Evolutionary conservation across 2,797 vertebrate species (phyloP), one percentile per base, ranked within the genome.

Genomic region (Psittacula derbiana): DNA sequence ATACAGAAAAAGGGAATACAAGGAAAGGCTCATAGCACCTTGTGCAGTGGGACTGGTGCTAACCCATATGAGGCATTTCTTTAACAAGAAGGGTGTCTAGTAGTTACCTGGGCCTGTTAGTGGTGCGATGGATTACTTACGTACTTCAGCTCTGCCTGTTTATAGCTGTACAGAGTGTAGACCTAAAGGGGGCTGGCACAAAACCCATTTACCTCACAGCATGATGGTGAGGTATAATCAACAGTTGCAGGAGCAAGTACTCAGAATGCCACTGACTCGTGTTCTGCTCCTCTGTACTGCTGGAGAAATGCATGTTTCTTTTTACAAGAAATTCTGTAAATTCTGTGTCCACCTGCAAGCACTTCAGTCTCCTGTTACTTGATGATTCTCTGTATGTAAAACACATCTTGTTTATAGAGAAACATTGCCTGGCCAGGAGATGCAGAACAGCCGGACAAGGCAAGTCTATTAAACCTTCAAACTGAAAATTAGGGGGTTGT

Each of bases 81-180:
- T 76, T 50, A 47, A 31, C 10, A 65, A 27, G 41, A 80, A 83
- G 43, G 27, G 5, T 86, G 33, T 61, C n/a, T 41, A 11, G 28
- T 46, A 75, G 47, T 67, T 79, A 71, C 43, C 52, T 38, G 23
- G 60, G 23, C 25, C 43, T 82, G n/a, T 62, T 79, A 67, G 2
- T 44, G 23, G 17, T 25, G n/a, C 7, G 23, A 20, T 0, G 5
- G 4, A 12, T 90, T 81, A 8, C 12, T 62, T 62, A 52, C 0
- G 0, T 65, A 38, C 62, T 86, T 78, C 43, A 67, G 16, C 33
- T 86, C 27, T 52, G n/a, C 53, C 52, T 70, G 27, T 10, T 52
- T 8, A 10, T 24, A 82, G 23, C 21, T 2, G 1, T 47, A 38
- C 84, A 80, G 31, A 33, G 0, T 4, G 1, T 8, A n/a, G 25